Evolutionary conservation across 2,113 vertebrate genomes (phyloP), one percentile per base, ranked within the genome.

Genomic region (Melanotaenia duboulayi): DNA sequence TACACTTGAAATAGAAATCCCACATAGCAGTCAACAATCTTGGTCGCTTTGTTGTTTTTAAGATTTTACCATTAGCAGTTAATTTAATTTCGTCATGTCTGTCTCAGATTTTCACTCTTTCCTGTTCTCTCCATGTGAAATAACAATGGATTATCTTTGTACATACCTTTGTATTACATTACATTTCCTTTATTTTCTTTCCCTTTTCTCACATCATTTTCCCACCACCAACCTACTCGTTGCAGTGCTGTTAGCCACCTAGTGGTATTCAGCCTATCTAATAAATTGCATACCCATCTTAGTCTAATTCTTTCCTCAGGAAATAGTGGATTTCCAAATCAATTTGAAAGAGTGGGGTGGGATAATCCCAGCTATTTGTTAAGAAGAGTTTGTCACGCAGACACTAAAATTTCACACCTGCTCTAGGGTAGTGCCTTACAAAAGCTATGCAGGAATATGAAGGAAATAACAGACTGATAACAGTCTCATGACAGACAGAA

Each of bases 351-450:
- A 89, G 80, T 87, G 82, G 25, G n/a, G 46, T 63, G 59, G 63
- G 71, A 80, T 89, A 87, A 89, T 87, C 87, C 67, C 69, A 40
- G 28, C 54, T 68, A 63, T 86, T 85, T 72, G 61, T 56, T 70
- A n/a, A n/a, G 17, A 66, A 17, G 14, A 84, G 88, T 90, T 94
- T 86, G 88, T 65, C 24, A 35, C 7, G 5, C 56, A 82, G 77
- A 73, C 81, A 62, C 54, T n/a, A 57, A 77, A 87, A 65, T 83
- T 87, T 79, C 87, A 88, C 90, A 88, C 86, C 85, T 88, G 83
- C 79, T 65, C 54, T 11, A 46, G 50, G 61, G 54, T 56, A 20
- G 28, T 17, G 54, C 12, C 24, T 28, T 19, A 8, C 5, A 32
- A 10, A 32, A 46, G 39, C 6, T 56, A 19, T 17, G 52, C 46